phyloP scores from a whole-genome alignment of 2,113 vertebrate species.

The Tichodroma muraria region DNA sequence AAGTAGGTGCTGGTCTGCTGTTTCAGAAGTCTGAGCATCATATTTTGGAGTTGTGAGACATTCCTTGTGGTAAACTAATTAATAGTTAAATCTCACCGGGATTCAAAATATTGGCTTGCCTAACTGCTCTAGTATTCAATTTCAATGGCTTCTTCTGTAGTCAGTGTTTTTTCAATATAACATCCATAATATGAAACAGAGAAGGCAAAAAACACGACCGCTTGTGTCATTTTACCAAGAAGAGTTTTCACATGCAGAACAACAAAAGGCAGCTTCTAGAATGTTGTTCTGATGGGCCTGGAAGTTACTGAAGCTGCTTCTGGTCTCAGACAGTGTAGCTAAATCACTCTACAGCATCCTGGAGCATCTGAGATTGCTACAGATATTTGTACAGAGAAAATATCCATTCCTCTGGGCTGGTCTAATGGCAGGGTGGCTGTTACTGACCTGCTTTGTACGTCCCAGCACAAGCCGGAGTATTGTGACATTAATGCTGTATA shows the following conservation, averaged over 20 bases:
- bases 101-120: neutral
- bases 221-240: neutral
- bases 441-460: neutral
- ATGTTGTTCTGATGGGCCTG: neutral
- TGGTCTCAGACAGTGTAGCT: neutral
- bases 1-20: neutral
- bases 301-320: neutral
- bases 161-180: neutral
- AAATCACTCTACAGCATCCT: neutral
- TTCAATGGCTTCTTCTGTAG: neutral
- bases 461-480: neutral
- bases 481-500: neutral
- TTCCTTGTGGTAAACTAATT: neutral
- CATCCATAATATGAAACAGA: neutral
- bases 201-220: rapidly evolving
- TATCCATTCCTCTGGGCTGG: neutral
- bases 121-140: neutral
- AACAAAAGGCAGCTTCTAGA: neutral
- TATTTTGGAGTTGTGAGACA: neutral
- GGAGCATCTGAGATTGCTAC: neutral
- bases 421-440: neutral
- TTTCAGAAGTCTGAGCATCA: neutral
- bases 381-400: neutral
- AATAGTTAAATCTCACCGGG: neutral
- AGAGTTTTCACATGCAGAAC: neutral